phyloP scores from a whole-genome alignment of 1,140 invertebrate genomes.

The Harlomillsia oculata region DNA sequence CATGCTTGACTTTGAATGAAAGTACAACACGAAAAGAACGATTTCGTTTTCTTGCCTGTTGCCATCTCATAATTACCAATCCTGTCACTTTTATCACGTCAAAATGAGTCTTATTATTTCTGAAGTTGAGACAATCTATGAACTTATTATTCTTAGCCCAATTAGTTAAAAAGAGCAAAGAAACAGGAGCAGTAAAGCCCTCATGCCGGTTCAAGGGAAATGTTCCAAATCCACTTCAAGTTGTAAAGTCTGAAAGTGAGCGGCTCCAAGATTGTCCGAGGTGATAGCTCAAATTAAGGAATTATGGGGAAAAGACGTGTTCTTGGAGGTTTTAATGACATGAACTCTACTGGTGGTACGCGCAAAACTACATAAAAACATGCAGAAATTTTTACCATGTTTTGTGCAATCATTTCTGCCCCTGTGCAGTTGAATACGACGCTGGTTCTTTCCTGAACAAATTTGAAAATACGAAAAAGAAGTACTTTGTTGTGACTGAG shows the following conservation, averaged over 20 bases:
- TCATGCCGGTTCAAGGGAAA: too few species aligned
- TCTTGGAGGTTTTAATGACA: slow-evolving; percentile 5
- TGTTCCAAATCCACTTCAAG: too few species aligned
- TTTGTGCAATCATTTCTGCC: slow-evolving; percentile 8
- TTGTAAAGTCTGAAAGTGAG: slow-evolving; percentile 5
- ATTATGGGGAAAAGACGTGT: slow-evolving; percentile 9
- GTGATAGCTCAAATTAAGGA: slow-evolving; percentile 10
- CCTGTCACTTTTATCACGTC: not conserved
- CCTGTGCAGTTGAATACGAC: not conserved
- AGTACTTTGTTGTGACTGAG: too few species aligned
- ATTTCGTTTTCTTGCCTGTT: too few species aligned
- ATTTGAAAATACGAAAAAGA: not conserved
- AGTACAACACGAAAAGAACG: too few species aligned
- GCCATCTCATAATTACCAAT: not conserved
- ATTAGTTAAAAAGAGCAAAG: not conserved
- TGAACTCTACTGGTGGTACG: too few species aligned
- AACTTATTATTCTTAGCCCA: not conserved
- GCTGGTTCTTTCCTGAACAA: not conserved
- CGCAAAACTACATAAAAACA: slow-evolving; percentile 6
- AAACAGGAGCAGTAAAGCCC: slow-evolving; percentile 2
- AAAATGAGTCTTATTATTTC: not conserved
- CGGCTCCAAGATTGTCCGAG: slow-evolving; percentile 8
- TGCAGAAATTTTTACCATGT: slow-evolving; percentile 6
- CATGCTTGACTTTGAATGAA: too few species aligned
- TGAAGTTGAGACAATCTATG: not conserved